Base-by-base conservation (phyloP, 2,888 invertebrate species). In the Kuschelorhynchus macadamiae region DNA sequence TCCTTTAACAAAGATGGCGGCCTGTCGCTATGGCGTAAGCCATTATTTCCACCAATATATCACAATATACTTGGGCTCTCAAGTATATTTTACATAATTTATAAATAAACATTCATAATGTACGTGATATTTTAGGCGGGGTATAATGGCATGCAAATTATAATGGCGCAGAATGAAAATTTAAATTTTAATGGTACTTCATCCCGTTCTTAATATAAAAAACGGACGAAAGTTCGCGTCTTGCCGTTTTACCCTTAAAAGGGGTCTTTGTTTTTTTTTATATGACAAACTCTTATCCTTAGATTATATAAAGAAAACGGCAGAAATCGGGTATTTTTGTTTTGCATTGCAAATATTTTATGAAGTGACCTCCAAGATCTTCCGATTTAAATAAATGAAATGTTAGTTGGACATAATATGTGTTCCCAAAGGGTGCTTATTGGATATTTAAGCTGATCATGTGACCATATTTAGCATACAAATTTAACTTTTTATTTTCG, bases 101-200 rank as follows among this genome's bases (percentile, higher is more conserved):
- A 82, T 83, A 82, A 83, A 83, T 83, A 83, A 83, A 82, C 82
- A 82, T 83, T 83, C 83, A 82, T 83, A 83, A 83, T 82, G 82
- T 80, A 81, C 80, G 80, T 81, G 81, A 79, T 81, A 81, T 80
- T 79, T 79, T 77, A 79, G 80, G 77, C 75, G 77, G 59, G 57
- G 63, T 76, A 77, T 79, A 80, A 80, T 79, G 79, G 75, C 77
- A 81, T 81, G 81, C 81, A 81, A 81, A 81, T 81, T 80, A 78
- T 79, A 77, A 78, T 77, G 78, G 77, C 76, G 76, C 76, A 76
- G 78, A 78, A 79, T 77, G 78, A 78, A 79, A 79, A 80, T 80
- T 80, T 80, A 79, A 80, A 80, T 80, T 79, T 79, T 80, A 79
- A 80, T 80, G 79, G 76, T 78, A 77, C 76, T 77, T 77, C 78